phyloP scores from a whole-genome alignment of 2,113 vertebrate genomes.

The Ictalurus furcatus region DNA sequence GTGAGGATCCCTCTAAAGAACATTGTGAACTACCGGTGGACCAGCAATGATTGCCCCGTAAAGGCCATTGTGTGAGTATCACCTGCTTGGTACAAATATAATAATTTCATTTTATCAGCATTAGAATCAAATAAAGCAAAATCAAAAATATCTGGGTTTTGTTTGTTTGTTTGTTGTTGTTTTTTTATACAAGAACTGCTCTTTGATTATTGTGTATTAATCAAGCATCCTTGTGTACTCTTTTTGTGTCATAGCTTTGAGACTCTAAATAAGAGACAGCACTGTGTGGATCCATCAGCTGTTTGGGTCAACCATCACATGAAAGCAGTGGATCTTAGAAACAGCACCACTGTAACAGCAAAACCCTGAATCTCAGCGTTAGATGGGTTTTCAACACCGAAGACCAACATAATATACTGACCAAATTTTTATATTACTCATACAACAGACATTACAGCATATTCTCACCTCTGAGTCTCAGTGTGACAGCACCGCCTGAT shows the following conservation, averaged over 20 bases:
- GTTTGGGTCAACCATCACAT: not conserved
- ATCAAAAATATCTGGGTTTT: not conserved
- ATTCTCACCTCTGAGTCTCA: not conserved
- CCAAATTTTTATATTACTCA: not conserved
- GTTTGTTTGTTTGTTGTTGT: too few relatives aligned
- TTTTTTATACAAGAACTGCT: not conserved
- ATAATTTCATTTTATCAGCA: not conserved
- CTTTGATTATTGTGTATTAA: not conserved
- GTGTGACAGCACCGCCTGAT: not conserved
- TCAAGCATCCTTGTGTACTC: not conserved
- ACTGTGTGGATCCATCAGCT: not conserved
- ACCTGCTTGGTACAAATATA: not conserved
- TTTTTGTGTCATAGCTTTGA: constrained; percentile 6
- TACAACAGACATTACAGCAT: too few relatives aligned
- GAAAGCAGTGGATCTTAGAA: not conserved
- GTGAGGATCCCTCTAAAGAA: not conserved
- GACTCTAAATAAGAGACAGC: not conserved
- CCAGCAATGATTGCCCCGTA: not conserved
- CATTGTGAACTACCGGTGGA: constrained; percentile 5
- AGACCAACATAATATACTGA: not conserved
- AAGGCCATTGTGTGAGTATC: constrained; percentile 33
- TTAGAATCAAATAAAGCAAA: not conserved
- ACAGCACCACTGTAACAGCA: too few relatives aligned
- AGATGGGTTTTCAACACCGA: not conserved
- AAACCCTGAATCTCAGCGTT: not conserved